These are phyloP conservation scores for Parotocinclus haroldoi DNA, from an alignment of 2,797 vertebrate species.

Conservation along the genomic window DNA sequence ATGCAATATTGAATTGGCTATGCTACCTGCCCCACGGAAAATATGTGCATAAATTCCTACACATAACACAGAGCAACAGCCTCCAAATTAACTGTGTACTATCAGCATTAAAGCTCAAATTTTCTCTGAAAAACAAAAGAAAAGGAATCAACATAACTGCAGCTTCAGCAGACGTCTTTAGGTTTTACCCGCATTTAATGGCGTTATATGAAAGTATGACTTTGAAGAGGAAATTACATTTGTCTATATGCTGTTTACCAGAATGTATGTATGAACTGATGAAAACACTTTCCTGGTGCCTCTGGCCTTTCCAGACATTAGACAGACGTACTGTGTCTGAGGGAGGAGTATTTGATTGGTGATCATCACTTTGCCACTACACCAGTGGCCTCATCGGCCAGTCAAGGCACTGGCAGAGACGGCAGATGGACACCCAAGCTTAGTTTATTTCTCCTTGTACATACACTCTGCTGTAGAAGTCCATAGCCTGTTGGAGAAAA, in stretches of 20 bases:
- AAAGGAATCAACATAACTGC: background rate
- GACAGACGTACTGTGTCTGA: too few relatives aligned
- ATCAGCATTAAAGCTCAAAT: background rate
- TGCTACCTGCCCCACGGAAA: constrained; percentile 27
- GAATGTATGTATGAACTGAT: too few relatives aligned
- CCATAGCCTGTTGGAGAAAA: too few relatives aligned
- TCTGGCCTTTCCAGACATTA: too few relatives aligned
- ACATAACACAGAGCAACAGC: background rate
- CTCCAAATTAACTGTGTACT: constrained; percentile 8
- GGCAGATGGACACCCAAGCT: too few relatives aligned
- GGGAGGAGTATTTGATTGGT: too few relatives aligned
- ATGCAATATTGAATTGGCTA: constrained; percentile 40
- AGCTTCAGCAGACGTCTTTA: constrained; percentile 24
- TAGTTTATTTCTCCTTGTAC: too few relatives aligned
- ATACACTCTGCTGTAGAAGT: too few relatives aligned
- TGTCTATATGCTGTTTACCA: background rate
- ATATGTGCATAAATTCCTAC: constrained; percentile 25
- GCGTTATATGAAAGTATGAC: background rate
- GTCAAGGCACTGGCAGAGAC: too few relatives aligned
- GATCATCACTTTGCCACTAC: too few relatives aligned
- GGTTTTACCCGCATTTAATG: background rate
- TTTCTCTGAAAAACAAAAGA: constrained; percentile 12
- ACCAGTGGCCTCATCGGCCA: too few relatives aligned
- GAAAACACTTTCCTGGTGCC: too few relatives aligned
- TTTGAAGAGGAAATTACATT: background rate